These are phyloP conservation scores for Theocolax elegans DNA, from an alignment of 1,140 invertebrate genomes.

Conservation along the genomic window DNA sequence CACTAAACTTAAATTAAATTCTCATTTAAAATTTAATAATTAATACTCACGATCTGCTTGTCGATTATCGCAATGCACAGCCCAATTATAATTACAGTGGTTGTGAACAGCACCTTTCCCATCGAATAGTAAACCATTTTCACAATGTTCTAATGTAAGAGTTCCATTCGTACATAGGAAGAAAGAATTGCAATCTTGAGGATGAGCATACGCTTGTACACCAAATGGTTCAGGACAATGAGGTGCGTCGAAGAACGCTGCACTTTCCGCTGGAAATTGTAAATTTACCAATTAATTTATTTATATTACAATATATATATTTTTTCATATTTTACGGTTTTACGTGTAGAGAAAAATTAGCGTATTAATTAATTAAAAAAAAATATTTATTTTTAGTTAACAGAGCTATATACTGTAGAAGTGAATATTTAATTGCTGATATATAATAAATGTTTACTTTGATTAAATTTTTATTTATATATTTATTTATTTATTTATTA, in stretches of 20 bases:
- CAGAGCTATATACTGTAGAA: too few relatives aligned
- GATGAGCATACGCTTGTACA: constrained; percentile 84
- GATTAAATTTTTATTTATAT: too few relatives aligned
- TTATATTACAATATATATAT: too few relatives aligned
- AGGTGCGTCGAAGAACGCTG: constrained; percentile 50
- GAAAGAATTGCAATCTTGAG: constrained; percentile 86
- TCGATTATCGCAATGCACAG: constrained; percentile 86
- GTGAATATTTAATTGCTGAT: too few relatives aligned
- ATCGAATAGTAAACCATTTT: constrained; percentile 91
- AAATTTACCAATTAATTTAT: not conserved
- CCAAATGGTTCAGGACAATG: constrained; percentile 77
- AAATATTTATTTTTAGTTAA: too few relatives aligned
- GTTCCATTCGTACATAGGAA: constrained; percentile 93
- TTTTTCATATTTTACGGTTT: too few relatives aligned
- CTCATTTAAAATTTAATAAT: constrained; percentile 2
- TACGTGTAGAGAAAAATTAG: too few relatives aligned
- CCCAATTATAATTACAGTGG: constrained; percentile 95
- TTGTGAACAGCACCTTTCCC: constrained; percentile 89
- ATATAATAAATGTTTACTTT: too few relatives aligned
- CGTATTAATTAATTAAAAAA: too few relatives aligned
- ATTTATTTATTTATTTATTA: too few relatives aligned
- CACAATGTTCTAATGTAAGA: constrained; percentile 87
- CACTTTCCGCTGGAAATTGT: not conserved
- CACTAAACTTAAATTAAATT: too few relatives aligned
- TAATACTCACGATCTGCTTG: constrained; percentile 80